These are phyloP conservation scores for Chaenogobius annularis DNA, from an alignment of 2,113 vertebrate genomes.

Conservation along the genomic window DNA sequence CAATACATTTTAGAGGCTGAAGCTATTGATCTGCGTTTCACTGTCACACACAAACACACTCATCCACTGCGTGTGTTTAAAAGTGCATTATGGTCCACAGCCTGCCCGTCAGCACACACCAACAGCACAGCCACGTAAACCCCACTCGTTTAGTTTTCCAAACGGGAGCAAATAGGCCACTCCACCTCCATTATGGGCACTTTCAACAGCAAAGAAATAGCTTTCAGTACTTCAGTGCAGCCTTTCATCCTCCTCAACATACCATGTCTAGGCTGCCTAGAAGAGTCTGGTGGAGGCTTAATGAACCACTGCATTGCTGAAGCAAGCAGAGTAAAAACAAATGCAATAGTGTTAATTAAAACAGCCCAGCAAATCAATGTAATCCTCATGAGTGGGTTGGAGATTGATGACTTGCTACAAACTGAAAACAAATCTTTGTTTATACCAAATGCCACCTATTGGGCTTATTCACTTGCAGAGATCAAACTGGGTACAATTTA, in stretches of 20 bases:
- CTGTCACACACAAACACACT: conserved; percentile 28
- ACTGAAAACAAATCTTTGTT: conserved; percentile 17
- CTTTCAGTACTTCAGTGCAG: conserved; percentile 53
- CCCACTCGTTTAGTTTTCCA: conserved; percentile 67
- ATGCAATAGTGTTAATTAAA: conserved; percentile 21
- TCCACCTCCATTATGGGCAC: conserved; percentile 69
- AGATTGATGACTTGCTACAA: conserved; percentile 11
- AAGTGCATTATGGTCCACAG: conserved; percentile 68
- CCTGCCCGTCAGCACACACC: conserved; percentile 64
- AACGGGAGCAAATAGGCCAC: conserved; percentile 67
- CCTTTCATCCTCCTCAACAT: conserved; percentile 60
- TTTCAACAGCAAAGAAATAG: conserved; percentile 55
- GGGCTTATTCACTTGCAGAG: background rate
- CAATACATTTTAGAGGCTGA: conserved; percentile 78
- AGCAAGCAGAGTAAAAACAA: conserved; percentile 8
- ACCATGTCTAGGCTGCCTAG: conserved; percentile 44
- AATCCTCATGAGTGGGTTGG: conserved; percentile 15
- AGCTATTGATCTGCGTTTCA: conserved; percentile 58
- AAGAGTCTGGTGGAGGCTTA: conserved; percentile 32
- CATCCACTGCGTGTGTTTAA: conserved; percentile 51
- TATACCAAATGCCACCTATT: conserved; percentile 7
- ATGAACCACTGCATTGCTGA: conserved; percentile 10
- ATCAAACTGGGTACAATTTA: conserved; percentile 32
- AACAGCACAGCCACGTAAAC: conserved; percentile 44
- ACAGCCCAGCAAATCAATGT: conserved; percentile 12